A percentile compares a stretch with the other conserved stretches of the same genome.
Evolutionary conservation across 2,113 vertebrate species (phyloP).

Genomic region (Neofelis nebulosa): DNA sequence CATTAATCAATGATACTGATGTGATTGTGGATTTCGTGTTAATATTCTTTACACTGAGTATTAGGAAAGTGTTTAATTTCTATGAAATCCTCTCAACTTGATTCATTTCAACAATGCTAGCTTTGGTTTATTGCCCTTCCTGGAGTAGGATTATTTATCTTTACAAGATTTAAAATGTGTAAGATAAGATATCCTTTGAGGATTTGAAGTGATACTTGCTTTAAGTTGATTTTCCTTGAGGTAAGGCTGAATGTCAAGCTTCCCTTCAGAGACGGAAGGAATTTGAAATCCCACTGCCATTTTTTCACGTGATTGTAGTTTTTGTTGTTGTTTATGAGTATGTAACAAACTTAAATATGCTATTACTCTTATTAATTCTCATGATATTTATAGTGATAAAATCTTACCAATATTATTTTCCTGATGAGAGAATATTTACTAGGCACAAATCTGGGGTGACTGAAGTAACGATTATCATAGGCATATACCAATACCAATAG

Average conservation of each 20-base stretch:
- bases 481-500: neutral
- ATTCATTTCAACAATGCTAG: conserved; percentile 29
- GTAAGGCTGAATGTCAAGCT: conserved; percentile 39
- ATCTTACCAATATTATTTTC: neutral
- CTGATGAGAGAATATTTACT: neutral
- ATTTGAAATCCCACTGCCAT: neutral
- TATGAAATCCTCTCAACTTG: conserved; percentile 5
- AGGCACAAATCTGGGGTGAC: neutral
- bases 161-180: conserved; percentile 41
- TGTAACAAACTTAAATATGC: neutral
- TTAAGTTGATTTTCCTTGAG: conserved; percentile 18
- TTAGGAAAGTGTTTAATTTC: neutral
- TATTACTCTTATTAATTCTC: neutral
- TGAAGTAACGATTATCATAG: neutral
- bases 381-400: neutral
- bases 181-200: conserved; percentile 36
- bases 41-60: neutral
- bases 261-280: neutral
- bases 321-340: conserved; percentile 7
- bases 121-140: neutral
- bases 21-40: neutral
- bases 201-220: conserved; percentile 22
- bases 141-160: conserved; percentile 41
- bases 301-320: neutral
- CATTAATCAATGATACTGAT: neutral